A percentile compares a stretch with the other conserved stretches of the same genome.
Conservation (phyloP, 2,888 invertebrate species). For the Eupithecia inturbata region DNA sequence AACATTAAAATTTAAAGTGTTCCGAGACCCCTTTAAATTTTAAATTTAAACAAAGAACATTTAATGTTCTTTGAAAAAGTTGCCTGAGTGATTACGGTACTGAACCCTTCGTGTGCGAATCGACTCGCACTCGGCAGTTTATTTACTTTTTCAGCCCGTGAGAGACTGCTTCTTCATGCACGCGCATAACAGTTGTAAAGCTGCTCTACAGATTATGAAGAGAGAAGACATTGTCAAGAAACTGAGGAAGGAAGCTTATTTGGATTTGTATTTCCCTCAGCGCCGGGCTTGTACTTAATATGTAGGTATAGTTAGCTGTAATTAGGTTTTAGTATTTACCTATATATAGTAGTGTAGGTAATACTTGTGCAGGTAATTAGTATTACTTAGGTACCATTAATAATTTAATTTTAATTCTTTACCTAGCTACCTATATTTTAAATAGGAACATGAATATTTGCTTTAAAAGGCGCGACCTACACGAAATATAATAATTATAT, state of each 20-base stretch:
- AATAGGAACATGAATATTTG: too few species aligned
- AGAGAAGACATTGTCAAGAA: constrained; percentile 77
- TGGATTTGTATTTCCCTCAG: constrained; percentile 78
- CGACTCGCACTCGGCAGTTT: too few species aligned
- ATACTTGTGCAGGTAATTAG: background rate
- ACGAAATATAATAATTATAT: background rate
- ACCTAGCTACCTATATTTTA: background rate
- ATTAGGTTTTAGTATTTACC: background rate
- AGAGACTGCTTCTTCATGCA: constrained; percentile 81
- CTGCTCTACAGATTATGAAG: constrained; percentile 80
- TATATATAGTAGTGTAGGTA: background rate
- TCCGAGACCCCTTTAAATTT: too few species aligned
- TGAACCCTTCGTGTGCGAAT: too few species aligned
- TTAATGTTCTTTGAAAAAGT: too few species aligned
- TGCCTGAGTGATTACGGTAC: too few species aligned
- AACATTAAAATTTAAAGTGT: too few species aligned
- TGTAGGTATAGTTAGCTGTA: background rate
- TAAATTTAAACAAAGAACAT: too few species aligned
- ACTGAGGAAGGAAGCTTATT: constrained; percentile 77
- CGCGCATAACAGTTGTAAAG: constrained; percentile 79
- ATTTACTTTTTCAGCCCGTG: constrained; percentile 64
- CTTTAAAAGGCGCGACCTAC: background rate
- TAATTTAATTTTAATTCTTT: background rate
- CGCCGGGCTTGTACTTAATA: constrained; percentile 67
- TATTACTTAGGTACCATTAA: background rate